phyloP scores from a whole-genome alignment of 1,140 invertebrate genomes.

The Arctopsyche grandis region DNA sequence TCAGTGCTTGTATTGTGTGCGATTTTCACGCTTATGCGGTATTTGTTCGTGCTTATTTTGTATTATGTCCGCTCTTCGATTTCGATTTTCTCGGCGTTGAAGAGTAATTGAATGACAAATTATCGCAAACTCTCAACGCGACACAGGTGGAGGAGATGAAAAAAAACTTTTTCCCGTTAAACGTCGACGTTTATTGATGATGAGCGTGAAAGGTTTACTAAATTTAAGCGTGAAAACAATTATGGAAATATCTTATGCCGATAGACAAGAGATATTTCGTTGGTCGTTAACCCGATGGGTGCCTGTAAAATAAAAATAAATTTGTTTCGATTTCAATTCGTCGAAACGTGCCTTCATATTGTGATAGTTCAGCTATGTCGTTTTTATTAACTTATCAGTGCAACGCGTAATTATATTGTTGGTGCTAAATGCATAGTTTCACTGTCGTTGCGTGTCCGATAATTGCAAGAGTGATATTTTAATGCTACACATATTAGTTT shows the following conservation, averaged over 20 bases:
- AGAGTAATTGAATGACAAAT: conserved; percentile 20
- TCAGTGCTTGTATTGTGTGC: background rate
- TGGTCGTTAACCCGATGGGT: too few species aligned
- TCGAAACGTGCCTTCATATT: too few species aligned
- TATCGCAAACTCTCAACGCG: background rate
- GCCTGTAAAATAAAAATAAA: too few species aligned
- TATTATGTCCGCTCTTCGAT: background rate
- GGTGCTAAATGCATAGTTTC: too few species aligned
- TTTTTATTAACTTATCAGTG: too few species aligned
- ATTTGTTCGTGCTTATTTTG: background rate
- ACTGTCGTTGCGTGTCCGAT: too few species aligned
- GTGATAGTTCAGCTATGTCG: too few species aligned
- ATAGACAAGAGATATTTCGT: background rate
- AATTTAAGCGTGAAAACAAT: conserved; percentile 22
- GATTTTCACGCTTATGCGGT: background rate
- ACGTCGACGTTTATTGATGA: conserved; percentile 24
- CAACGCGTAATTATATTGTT: too few species aligned
- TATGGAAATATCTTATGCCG: background rate
- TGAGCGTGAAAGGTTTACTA: background rate
- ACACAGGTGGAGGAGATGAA: background rate
- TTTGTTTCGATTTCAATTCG: too few species aligned
- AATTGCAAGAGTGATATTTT: too few species aligned
- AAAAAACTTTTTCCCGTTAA: conserved; percentile 9
- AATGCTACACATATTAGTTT: too few species aligned
- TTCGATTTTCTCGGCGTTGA: background rate